Evolutionary conservation across 2,113 vertebrate genomes (phyloP).

Genomic region (Alectura lathami): DNA sequence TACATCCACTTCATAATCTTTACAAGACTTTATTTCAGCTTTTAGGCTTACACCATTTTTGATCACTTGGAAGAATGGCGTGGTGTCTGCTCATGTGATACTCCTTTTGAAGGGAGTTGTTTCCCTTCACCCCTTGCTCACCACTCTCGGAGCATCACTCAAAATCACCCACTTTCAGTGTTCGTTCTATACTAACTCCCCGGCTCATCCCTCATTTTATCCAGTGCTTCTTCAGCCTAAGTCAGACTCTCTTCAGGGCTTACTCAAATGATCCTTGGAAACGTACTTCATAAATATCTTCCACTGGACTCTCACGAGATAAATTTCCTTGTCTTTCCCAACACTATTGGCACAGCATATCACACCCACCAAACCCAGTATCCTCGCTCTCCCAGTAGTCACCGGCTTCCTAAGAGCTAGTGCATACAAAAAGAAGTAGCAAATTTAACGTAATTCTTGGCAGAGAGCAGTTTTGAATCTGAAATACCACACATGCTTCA

Average conservation of each 20-base stretch:
- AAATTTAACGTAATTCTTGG: not conserved
- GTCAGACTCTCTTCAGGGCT: not conserved
- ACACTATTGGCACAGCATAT: fast-evolving
- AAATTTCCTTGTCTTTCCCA: not conserved
- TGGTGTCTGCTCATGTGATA: not conserved
- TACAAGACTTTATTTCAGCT: not conserved
- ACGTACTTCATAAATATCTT: not conserved
- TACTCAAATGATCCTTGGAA: not conserved
- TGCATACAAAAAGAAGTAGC: not conserved
- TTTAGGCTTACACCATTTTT: not conserved
- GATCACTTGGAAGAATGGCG: not conserved
- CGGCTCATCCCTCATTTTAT: too few species aligned
- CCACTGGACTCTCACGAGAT: not conserved
- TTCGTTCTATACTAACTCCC: too few species aligned
- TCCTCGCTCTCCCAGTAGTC: not conserved
- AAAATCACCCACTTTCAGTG: fast-evolving
- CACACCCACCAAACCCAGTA: fast-evolving
- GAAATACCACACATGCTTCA: fast-evolving
- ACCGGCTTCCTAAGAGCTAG: not conserved
- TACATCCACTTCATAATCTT: not conserved
- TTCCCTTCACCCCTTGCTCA: not conserved
- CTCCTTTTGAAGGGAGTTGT: fast-evolving
- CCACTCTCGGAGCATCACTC: not conserved
- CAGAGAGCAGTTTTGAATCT: fast-evolving
- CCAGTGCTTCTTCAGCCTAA: not conserved